phyloP scores from a whole-genome alignment of 2,888 invertebrate species.

The Callosobruchus maculatus region DNA sequence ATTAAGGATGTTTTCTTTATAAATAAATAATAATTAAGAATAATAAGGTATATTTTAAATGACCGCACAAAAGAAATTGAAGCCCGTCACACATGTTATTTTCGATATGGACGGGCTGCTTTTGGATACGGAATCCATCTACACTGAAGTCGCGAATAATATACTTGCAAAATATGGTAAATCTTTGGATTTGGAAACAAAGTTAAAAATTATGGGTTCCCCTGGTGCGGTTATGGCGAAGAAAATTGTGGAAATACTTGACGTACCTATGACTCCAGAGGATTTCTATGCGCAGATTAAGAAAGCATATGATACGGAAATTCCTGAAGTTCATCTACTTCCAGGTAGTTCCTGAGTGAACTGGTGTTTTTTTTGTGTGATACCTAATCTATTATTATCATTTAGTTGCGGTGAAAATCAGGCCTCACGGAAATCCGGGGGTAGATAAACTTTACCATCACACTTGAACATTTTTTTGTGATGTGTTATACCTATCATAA shows the following conservation, averaged over 20 bases:
- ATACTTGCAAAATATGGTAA: conserved; percentile 71
- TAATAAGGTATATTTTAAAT: too few species aligned
- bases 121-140: conserved; percentile 71
- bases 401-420: too few species aligned
- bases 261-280: conserved; percentile 58
- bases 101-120: conserved; percentile 68
- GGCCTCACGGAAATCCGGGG: too few species aligned
- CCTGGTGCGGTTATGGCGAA: conserved; percentile 51
- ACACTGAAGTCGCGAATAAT: conserved; percentile 68
- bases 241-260: conserved; percentile 54
- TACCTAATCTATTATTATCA: too few species aligned
- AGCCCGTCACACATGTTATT: conserved; percentile 70
- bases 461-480: too few species aligned
- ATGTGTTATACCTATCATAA: too few species aligned
- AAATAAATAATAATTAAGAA: too few species aligned
- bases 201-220: conserved; percentile 53
- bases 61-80: not conserved
- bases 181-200: conserved; percentile 69
- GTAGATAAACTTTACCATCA: too few species aligned
- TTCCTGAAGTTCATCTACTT: conserved; percentile 42
- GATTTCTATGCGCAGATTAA: conserved; percentile 56
- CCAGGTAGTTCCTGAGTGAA: conserved; percentile 56
- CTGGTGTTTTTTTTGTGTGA: too few species aligned
- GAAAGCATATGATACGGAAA: conserved; percentile 42
- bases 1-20: too few species aligned